A percentile compares a stretch with the other conserved stretches of the same genome.
Evolutionary conservation across 2,113 vertebrate species (phyloP).

Genomic region (Eudyptes chrysolophus): DNA sequence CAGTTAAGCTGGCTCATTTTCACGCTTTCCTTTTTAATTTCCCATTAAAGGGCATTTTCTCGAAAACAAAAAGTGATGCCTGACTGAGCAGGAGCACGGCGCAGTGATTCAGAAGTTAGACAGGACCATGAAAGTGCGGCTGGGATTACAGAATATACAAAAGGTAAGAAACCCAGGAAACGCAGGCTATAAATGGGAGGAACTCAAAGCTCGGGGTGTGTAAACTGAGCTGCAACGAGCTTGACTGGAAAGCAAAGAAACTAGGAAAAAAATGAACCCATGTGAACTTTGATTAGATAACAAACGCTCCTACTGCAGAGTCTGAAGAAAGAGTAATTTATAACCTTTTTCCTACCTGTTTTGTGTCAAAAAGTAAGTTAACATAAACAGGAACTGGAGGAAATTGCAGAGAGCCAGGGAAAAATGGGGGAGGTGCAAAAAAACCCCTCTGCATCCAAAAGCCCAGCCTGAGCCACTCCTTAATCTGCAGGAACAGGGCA

Average conservation of each 20-base stretch:
- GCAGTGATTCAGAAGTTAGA: background rate
- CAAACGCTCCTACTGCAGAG: background rate
- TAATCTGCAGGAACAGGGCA: background rate
- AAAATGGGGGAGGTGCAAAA: background rate
- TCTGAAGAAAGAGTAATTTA: background rate
- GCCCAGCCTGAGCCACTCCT: background rate
- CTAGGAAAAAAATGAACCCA: background rate
- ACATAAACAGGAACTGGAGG: background rate
- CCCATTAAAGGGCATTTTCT: background rate
- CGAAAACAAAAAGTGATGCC: background rate
- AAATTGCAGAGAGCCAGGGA: background rate
- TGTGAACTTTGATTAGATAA: background rate
- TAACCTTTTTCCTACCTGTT: background rate
- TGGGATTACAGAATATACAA: conserved; percentile 7
- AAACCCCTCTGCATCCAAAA: background rate
- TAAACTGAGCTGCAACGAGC: background rate
- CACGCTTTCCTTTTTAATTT: background rate
- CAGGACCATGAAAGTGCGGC: background rate
- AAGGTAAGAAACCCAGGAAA: conserved; percentile 28
- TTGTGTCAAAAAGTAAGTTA: background rate
- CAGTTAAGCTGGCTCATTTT: background rate
- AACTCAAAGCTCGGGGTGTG: background rate
- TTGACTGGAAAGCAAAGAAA: background rate
- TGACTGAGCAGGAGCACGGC: background rate
- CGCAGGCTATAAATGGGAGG: background rate